Evolutionary conservation across 2,797 vertebrate genomes (phyloP), one percentile per base, ranked within the genome.

Genomic region (Cichlasoma orientale): DNA sequence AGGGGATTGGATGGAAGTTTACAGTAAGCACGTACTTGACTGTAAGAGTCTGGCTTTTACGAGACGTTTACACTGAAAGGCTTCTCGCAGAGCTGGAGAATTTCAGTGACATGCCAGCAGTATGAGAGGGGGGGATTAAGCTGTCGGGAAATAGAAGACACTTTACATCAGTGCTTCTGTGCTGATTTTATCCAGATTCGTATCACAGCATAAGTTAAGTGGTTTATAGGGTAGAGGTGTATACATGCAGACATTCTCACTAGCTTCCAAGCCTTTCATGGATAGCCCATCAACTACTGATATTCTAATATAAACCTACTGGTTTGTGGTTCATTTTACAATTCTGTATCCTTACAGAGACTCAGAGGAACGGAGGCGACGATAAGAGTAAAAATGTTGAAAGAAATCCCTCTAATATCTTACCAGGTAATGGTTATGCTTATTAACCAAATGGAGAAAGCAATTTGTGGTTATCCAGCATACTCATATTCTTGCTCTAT

Each of bases 361-460:
- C 89, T 55, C 82, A 78, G 71, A 97, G 85, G 93, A 96, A 94
- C 66, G 96, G 96, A 83, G 93, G 75, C 33, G 97, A 98, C 16
- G 98, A 99, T 61, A 99, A 98, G 88, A 93, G 90, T 88, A 99
- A 98, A 94, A 96, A 89, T 79, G 81, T 95, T 0, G 98, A 99
- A 84, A 95, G 97, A 75, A 99, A 97, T 88, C 96, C 96, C 27
- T 97, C 97, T 0, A 98, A 98, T 86, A 97, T 99, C 87, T 94
- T 97, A 82, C 98, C 98, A 21, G 98, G 98, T 99, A 92, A 93
- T 3, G 4, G 1, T 33, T 23, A 4, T 7, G 2, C 6, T 0
- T 47, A 47, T 18, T 47, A 47, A 47, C 16, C 44, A 18, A 11
- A 50, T 29, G 29, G 50, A 68, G 41, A 29, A 50, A 50, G 47